Conservation (phyloP, 2,797 vertebrate species). For the Ceryle rudis region DNA sequence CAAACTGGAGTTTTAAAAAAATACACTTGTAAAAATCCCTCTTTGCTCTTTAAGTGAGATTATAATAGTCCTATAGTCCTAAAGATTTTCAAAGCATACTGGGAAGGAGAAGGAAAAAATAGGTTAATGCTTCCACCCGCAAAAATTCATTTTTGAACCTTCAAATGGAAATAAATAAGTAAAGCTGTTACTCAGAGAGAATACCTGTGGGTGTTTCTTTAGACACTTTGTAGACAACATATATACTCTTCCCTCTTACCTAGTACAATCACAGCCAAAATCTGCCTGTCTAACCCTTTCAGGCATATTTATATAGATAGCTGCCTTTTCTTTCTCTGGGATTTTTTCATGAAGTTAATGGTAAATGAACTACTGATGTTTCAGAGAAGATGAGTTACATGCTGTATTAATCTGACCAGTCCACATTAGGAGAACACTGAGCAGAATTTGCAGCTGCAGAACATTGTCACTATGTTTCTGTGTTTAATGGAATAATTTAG, state of each 20-base stretch:
- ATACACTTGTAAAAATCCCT: not conserved
- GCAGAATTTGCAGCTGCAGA: conserved; percentile 39
- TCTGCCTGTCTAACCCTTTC: not conserved
- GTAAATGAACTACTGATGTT: conserved; percentile 19
- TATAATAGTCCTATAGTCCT: not conserved
- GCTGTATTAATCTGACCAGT: conserved; percentile 27
- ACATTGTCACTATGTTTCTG: not conserved
- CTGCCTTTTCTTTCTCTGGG: not conserved
- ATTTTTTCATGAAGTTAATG: not conserved
- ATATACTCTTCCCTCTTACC: not conserved
- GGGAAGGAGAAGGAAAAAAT: not conserved
- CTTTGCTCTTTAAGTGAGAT: not conserved
- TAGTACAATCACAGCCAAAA: fast-evolving
- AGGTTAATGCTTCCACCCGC: not conserved
- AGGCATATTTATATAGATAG: not conserved
- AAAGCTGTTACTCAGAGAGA: not conserved
- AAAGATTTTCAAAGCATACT: not conserved
- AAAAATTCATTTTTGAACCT: not conserved
- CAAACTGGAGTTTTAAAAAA: not conserved
- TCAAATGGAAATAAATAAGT: not conserved
- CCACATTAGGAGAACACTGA: not conserved
- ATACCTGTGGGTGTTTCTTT: not conserved
- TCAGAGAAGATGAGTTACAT: not conserved
- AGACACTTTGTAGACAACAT: not conserved
- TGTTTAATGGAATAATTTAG: conserved; percentile 62